phyloP scores from a whole-genome alignment of 2,113 vertebrate genomes.

The Rhegmatorhina hoffmannsi region DNA sequence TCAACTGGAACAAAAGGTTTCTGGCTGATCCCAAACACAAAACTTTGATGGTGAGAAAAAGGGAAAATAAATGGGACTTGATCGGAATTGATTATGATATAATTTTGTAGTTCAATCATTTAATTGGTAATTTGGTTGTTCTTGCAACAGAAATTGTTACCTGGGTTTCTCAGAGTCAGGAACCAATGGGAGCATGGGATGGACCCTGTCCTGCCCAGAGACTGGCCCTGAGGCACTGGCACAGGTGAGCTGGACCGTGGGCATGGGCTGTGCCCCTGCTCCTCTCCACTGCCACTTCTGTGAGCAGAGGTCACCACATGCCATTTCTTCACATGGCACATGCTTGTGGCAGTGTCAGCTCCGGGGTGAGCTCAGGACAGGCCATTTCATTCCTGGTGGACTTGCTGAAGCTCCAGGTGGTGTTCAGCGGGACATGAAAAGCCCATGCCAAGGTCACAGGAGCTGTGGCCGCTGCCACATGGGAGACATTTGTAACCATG shows the following conservation, averaged over 20 bases:
- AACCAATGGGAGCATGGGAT: fast-evolving
- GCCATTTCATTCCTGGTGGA: background rate
- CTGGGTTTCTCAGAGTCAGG: background rate
- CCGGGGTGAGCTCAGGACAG: background rate
- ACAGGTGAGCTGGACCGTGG: background rate
- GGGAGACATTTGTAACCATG: fast-evolving
- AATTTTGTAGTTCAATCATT: background rate
- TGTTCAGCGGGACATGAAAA: background rate
- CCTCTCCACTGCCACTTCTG: background rate
- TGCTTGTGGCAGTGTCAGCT: background rate
- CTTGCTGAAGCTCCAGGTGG: background rate
- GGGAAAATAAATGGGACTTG: background rate
- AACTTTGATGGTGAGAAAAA: background rate
- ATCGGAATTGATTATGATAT: background rate
- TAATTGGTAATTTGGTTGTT: background rate
- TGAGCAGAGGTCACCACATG: fast-evolving
- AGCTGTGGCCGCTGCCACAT: fast-evolving
- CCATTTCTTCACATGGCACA: background rate
- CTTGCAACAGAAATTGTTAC: background rate
- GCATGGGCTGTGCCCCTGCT: fast-evolving
- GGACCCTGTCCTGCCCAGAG: background rate
- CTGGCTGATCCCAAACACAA: background rate
- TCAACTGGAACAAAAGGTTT: background rate
- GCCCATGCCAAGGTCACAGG: fast-evolving
- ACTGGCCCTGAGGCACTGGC: background rate